These are phyloP conservation scores for Drosophila neotestacea DNA, from an alignment of 2,888 invertebrate species.

Conservation along the genomic window DNA sequence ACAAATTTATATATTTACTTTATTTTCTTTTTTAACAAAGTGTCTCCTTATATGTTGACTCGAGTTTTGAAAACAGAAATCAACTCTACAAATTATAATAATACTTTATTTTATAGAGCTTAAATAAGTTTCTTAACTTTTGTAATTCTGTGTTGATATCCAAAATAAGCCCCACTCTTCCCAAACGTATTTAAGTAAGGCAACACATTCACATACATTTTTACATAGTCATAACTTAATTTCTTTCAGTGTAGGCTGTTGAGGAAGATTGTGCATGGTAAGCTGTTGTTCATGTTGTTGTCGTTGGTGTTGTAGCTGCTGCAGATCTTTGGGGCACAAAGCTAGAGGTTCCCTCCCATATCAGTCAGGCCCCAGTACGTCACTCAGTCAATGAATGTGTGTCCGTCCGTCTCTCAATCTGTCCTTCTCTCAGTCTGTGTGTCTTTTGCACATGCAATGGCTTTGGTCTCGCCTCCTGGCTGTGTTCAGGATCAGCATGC, in stretches of 20 bases:
- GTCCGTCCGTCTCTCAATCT: slow-evolving; percentile 34
- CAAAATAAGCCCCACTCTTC: too few species aligned
- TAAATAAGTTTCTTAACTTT: too few species aligned
- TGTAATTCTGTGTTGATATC: too few species aligned
- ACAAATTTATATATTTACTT: too few species aligned
- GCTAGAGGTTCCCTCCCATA: slow-evolving; percentile 69
- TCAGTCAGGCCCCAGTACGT: slow-evolving; percentile 75
- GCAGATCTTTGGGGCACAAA: slow-evolving; percentile 28
- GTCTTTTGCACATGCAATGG: slow-evolving; percentile 66
- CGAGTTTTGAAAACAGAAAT: too few species aligned
- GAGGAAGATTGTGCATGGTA: slow-evolving; percentile 15
- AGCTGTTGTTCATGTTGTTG: slow-evolving; percentile 11
- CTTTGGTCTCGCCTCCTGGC: slow-evolving; percentile 62
- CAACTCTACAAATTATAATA: too few species aligned
- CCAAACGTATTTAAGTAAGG: too few species aligned
- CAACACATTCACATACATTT: too few species aligned
- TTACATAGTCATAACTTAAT: not conserved
- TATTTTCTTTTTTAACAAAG: too few species aligned
- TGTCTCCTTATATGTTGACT: too few species aligned
- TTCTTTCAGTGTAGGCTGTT: slow-evolving; percentile 35
- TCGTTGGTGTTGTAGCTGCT: slow-evolving; percentile 19
- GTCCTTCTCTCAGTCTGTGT: slow-evolving; percentile 33
- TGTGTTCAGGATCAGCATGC: slow-evolving; percentile 79
- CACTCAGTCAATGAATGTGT: slow-evolving; percentile 68
- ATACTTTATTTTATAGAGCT: too few species aligned